These are phyloP conservation scores for Phortica okadai DNA, from an alignment of 2,888 invertebrate species.

Conservation along the genomic window DNA sequence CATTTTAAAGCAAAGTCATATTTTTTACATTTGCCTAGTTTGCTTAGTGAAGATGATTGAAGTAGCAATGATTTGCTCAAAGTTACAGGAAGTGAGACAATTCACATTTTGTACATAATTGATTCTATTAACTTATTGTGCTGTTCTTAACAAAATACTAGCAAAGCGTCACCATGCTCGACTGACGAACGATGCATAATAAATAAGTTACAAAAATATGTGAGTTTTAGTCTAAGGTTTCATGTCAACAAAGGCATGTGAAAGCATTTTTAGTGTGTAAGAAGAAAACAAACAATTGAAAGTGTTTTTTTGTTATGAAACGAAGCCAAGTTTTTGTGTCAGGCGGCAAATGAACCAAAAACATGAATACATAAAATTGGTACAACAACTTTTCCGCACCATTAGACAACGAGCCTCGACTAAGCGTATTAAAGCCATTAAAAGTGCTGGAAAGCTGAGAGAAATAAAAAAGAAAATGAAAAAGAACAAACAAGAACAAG, in stretches of 20 bases:
- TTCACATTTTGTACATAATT: no score
- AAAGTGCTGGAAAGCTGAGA: not conserved
- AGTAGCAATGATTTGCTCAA: no score
- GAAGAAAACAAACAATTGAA: constrained; percentile 37
- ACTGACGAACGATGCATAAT: no score
- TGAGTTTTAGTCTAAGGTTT: constrained; percentile 20
- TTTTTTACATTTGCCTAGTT: no score
- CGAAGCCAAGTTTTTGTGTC: constrained; percentile 22
- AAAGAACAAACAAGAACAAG: not conserved
- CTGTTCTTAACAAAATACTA: no score
- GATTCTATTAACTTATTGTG: no score
- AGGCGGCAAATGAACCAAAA: not conserved
- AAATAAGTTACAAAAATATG: not conserved
- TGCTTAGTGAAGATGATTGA: no score
- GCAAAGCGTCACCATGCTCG: no score
- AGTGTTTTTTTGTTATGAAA: constrained; percentile 37
- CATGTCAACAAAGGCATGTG: constrained; percentile 33
- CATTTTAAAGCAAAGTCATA: no score
- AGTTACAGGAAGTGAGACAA: no score
- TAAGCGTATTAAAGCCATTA: constrained; percentile 53
- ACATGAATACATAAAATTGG: not conserved
- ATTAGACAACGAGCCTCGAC: constrained; percentile 32
- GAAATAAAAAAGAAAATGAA: constrained; percentile 42
- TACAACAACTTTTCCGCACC: constrained; percentile 22
- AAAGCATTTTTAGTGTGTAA: constrained; percentile 38